These are phyloP conservation scores for Collichthys lucidus DNA, from an alignment of 2,113 vertebrate species.

Conservation along the genomic window DNA sequence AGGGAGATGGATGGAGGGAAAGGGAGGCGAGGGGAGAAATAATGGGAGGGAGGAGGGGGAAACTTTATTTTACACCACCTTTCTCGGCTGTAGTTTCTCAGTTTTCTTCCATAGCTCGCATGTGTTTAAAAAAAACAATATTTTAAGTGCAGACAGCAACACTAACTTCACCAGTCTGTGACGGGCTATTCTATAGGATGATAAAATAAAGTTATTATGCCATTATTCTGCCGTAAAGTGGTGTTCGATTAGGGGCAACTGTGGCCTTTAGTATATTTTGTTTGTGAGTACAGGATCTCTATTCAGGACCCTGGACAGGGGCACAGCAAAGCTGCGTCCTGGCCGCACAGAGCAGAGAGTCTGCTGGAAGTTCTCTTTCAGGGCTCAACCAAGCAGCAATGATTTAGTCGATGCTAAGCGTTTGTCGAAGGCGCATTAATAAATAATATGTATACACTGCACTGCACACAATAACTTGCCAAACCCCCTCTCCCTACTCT, in stretches of 20 bases:
- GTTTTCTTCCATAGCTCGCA: neutral
- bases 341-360: neutral
- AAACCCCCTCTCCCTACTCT: neutral
- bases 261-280: neutral
- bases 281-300: neutral
- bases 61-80: constrained; percentile 32
- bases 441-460: neutral
- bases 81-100: neutral
- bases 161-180: constrained; percentile 6
- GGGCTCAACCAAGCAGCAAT: neutral
- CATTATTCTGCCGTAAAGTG: neutral
- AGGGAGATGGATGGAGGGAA: neutral
- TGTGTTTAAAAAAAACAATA: too few relatives aligned
- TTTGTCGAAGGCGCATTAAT: neutral
- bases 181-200: neutral
- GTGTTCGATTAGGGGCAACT: too few relatives aligned
- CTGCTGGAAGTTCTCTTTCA: neutral
- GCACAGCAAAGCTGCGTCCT: neutral
- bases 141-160: neutral
- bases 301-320: constrained; percentile 64
- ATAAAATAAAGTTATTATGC: neutral
- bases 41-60: neutral
- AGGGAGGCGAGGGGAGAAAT: neutral
- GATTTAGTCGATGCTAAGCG: neutral
- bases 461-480: constrained; percentile 2